Evolutionary conservation across 2,888 invertebrate genomes (phyloP).

Genomic region (Sthenelais limicola): DNA sequence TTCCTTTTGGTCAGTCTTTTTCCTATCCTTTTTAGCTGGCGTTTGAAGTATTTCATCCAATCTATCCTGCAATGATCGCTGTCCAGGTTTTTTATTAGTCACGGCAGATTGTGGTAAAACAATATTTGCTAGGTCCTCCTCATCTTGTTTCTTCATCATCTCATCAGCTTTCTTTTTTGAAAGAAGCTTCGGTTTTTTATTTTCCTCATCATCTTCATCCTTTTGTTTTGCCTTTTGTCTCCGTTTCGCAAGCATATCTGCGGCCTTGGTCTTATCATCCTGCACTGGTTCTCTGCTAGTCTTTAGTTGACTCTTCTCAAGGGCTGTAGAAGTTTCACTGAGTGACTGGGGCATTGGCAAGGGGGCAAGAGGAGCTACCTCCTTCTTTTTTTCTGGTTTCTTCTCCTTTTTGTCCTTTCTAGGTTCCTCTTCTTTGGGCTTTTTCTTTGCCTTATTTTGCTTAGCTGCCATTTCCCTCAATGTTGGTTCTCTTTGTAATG

Average conservation of each 20-base stretch:
- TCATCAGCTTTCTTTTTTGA: background rate
- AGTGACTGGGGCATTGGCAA: constrained; percentile 21
- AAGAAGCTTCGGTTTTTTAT: background rate
- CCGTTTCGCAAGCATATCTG: background rate
- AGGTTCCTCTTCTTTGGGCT: background rate
- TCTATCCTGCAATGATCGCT: constrained; percentile 10
- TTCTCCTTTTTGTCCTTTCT: constrained; percentile 3
- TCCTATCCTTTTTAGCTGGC: background rate
- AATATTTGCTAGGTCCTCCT: constrained; percentile 15
- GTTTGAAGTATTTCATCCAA: background rate
- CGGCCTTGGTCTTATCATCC: background rate
- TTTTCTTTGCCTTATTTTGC: constrained; percentile 14
- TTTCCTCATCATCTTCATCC: constrained; percentile 5
- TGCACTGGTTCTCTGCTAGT: constrained; percentile 6
- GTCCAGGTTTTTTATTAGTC: background rate
- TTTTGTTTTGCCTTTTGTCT: background rate
- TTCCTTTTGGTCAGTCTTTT: background rate
- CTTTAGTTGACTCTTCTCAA: background rate
- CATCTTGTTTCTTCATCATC: background rate
- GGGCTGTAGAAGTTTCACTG: background rate
- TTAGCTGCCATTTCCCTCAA: constrained; percentile 7
- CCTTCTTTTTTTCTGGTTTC: background rate
- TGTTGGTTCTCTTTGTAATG: constrained; percentile 8
- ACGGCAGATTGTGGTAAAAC: background rate
- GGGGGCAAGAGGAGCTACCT: background rate